Conservation (phyloP, 2,888 invertebrate species). For the Sinelater perroti region DNA sequence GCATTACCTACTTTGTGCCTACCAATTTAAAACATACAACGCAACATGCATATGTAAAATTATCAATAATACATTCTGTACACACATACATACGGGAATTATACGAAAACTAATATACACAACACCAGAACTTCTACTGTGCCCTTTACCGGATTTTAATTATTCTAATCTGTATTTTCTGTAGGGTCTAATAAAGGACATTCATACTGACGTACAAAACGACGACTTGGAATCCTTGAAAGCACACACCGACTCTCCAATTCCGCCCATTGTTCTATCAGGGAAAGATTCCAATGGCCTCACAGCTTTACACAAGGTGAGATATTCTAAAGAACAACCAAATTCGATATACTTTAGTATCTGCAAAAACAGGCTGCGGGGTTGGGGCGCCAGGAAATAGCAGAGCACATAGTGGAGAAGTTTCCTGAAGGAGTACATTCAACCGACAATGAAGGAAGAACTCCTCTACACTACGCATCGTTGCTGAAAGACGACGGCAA, state of each 20-base stretch:
- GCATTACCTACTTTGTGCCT: too few species aligned
- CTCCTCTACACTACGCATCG: slow-evolving; percentile 89
- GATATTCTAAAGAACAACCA: neutral
- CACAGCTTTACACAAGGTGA: slow-evolving; percentile 85
- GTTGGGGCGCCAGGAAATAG: slow-evolving; percentile 77
- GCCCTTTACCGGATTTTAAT: too few species aligned
- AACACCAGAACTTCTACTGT: too few species aligned
- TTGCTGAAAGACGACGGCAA: slow-evolving; percentile 79
- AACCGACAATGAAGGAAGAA: slow-evolving; percentile 83
- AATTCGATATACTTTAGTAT: neutral
- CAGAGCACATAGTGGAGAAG: slow-evolving; percentile 75
- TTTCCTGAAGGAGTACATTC: slow-evolving; percentile 75
- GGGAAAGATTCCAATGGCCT: slow-evolving; percentile 82
- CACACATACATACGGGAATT: too few species aligned
- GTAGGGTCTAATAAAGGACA: slow-evolving; percentile 82
- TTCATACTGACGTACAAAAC: slow-evolving; percentile 80
- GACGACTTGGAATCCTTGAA: slow-evolving; percentile 78
- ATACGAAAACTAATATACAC: too few species aligned
- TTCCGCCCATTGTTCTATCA: slow-evolving; percentile 75
- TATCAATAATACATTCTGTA: too few species aligned
- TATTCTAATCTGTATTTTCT: slow-evolving; percentile 44
- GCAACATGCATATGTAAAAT: too few species aligned
- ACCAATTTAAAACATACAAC: too few species aligned
- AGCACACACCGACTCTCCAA: slow-evolving; percentile 72
- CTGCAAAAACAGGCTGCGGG: slow-evolving; percentile 74